phyloP scores from a whole-genome alignment of 2,113 vertebrate species.

The Toxostoma redivivum region DNA sequence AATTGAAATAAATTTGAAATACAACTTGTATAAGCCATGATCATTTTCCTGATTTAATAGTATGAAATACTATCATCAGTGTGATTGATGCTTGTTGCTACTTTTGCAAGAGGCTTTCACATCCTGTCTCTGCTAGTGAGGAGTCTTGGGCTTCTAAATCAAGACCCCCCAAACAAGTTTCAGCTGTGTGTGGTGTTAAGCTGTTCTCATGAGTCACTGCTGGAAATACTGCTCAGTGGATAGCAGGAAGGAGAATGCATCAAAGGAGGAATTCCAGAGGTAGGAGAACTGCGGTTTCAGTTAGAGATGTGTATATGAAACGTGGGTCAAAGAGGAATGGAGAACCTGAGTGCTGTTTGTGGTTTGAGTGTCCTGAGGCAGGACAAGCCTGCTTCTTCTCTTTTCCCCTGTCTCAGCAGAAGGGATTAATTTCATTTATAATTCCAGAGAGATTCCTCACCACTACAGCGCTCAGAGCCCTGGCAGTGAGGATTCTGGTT shows the following conservation, averaged over 20 bases:
- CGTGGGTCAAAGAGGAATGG: background rate
- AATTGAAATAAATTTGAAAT: background rate
- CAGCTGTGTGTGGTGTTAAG: background rate
- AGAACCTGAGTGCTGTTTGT: background rate
- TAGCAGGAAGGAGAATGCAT: background rate
- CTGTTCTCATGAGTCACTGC: background rate
- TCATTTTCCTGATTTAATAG: background rate
- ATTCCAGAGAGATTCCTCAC: background rate
- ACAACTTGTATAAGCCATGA: background rate
- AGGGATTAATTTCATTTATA: background rate
- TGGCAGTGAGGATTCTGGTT: background rate
- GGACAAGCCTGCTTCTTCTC: background rate
- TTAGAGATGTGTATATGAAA: background rate
- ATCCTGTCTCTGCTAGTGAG: background rate
- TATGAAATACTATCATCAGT: background rate
- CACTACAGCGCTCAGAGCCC: background rate
- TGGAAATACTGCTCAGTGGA: background rate
- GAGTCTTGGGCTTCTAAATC: background rate
- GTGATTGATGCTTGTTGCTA: background rate
- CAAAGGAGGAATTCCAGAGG: background rate
- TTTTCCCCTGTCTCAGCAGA: background rate
- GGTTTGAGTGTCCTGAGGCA: background rate
- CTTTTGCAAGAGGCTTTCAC: background rate
- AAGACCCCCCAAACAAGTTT: background rate
- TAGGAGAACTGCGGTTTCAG: background rate